A percentile compares a stretch with the other conserved stretches of the same genome.
Conservation (phyloP, 1,140 invertebrate species). For the Nomia melanderi region DNA sequence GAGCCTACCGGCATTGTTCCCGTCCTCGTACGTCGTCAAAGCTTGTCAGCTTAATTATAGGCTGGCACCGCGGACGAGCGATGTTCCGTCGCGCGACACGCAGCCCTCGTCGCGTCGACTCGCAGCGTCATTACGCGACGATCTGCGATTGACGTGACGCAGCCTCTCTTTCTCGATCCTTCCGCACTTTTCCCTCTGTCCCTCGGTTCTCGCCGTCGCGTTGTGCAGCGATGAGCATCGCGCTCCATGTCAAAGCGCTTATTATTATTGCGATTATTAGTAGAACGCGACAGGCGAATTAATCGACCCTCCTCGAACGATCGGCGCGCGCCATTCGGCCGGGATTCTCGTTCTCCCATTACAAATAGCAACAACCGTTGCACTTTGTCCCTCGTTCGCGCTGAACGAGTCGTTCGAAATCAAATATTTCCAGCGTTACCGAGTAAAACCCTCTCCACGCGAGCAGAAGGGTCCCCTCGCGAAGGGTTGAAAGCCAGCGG, state of each 20-base stretch:
- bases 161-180: background rate
- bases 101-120: slow-evolving; percentile 23
- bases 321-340: background rate
- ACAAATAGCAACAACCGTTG: too few species aligned
- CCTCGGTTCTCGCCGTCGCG: too few species aligned
- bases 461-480: too few species aligned
- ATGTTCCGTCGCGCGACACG: slow-evolving; percentile 47
- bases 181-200: too few species aligned
- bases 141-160: slow-evolving; percentile 56
- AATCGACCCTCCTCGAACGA: background rate
- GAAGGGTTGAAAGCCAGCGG: too few species aligned
- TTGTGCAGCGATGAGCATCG: slow-evolving; percentile 26
- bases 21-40: slow-evolving; percentile 63
- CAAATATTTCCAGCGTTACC: too few species aligned
- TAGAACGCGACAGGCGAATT: background rate
- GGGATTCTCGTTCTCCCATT: background rate
- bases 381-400: too few species aligned
- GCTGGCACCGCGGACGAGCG: slow-evolving; percentile 47
- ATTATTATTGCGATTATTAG: slow-evolving; percentile 32
- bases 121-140: slow-evolving; percentile 33
- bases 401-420: too few species aligned
- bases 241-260: slow-evolving; percentile 7
- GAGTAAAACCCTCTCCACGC: too few species aligned
- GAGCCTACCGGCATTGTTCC: slow-evolving; percentile 56
- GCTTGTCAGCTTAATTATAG: slow-evolving; percentile 69